Base-by-base conservation (phyloP, 2,113 vertebrate species). In the Microcebus tavaratra region DNA sequence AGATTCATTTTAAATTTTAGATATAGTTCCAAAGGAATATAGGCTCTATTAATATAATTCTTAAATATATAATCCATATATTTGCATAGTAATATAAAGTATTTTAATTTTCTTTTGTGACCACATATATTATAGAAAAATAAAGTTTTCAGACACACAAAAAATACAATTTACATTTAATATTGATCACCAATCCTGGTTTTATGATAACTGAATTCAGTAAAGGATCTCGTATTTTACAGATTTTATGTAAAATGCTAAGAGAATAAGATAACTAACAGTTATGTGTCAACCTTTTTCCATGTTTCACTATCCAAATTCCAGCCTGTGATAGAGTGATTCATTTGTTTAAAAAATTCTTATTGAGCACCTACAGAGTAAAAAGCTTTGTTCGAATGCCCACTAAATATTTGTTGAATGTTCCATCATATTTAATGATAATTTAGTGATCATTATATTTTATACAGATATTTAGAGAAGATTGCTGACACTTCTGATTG, bases 51-150 rank as follows among this genome's bases (percentile, higher is more conserved):
- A 90, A 63, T 39, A 4, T 73, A 42, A 27, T 80, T 67, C 57
- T 72, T 81, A 55, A 48, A 8, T 80, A 48, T 78, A 31, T 67
- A 13, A n/a, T 68, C 53, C 34, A 23, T 45, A 27, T 42, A 87
- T 59, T 68, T 31, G 9, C 45, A 53, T 86, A 48, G 34, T 88
- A 83, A 82, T 94, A 27, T 39, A 73, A 65, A 82, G 63, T 39
- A 65, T 45, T 72, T 88, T 39, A 21, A 34, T 55, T 93, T 90
- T 90, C n/a, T 93, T 94, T 45, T 76, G 57, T 96, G 42, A 61
- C 14, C 39, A 57, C n/a, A 65, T 78, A 14, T 78, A 57, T 21
- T 59, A 0, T 85, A 53, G 53, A 85, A 92, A 91, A 90, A 63
- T 83, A 63, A 80, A 55, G 31, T 48, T 65, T 94, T 90, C 73